phyloP scores from a whole-genome alignment of 2,113 vertebrate genomes.

The Pangasianodon gigas region DNA sequence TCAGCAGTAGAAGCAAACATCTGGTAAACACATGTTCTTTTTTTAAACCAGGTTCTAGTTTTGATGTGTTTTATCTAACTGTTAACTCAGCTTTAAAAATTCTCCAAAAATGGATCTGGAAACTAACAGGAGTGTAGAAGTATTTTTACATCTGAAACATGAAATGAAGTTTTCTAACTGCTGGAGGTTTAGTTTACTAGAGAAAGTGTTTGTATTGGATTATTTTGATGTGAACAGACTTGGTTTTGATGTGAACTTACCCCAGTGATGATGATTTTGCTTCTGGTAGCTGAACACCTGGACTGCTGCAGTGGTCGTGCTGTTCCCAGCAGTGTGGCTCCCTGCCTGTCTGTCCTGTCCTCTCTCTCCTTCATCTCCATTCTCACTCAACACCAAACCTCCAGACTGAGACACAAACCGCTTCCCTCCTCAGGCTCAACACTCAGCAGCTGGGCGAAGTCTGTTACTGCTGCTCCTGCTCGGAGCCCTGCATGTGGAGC shows the following conservation, averaged over 20 bases:
- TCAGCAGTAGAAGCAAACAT: not conserved
- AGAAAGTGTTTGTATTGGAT: not conserved
- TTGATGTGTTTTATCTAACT: not conserved
- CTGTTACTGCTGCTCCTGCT: too few species aligned
- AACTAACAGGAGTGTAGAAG: not conserved
- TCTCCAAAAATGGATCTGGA: not conserved
- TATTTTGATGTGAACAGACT: not conserved
- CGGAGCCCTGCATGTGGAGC: not conserved
- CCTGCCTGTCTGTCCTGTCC: not conserved
- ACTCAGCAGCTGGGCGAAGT: too few species aligned
- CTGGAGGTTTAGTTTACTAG: not conserved
- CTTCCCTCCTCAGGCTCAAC: too few species aligned
- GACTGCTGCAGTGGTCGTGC: not conserved
- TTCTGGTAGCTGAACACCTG: not conserved
- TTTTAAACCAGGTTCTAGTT: not conserved
- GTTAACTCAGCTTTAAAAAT: not conserved
- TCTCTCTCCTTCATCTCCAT: slow-evolving; percentile 12
- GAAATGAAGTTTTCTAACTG: not conserved
- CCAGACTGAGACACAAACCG: not conserved
- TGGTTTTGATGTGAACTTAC: not conserved
- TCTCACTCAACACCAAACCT: not conserved
- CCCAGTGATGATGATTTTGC: not conserved
- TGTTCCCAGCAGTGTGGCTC: slow-evolving; percentile 1
- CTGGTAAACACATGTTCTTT: not conserved
- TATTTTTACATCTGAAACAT: not conserved